Evolutionary conservation across 2,888 invertebrate genomes (phyloP), one percentile per base, ranked within the genome.

Genomic region (Ormia ochracea): DNA sequence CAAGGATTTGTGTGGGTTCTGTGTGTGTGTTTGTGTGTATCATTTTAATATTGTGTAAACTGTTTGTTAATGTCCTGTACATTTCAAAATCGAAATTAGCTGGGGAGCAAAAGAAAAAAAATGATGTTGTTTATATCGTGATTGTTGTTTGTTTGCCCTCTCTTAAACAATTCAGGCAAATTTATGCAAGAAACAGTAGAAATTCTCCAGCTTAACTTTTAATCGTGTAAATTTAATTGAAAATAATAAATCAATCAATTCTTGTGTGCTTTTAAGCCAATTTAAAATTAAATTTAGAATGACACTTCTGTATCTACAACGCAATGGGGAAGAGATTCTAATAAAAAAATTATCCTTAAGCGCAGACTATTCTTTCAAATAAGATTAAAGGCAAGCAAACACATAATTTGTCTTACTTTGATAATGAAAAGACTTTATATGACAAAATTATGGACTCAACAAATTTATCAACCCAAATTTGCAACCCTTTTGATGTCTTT

Each of bases 161-260:
- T 23, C 23, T 0, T 10, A 52, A 12, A 36, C 9, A 54, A 31
- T 28, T 5, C 58, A 28, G 5, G 68, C 17, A 73, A 68, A 63
- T 63, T 65, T 65, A 68, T 74, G 50, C 72, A 38, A 48, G 41
- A 66, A 72, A 68, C 45, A 54, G 56, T 68, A 68, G 33, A 52
- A 43, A 70, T 45, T 70, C 72, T 69, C 17, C 10, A 56, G 69
- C 63, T 82, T 78, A 81, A 78, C 78, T 73, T 81, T 54, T 65
- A 81, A 77, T 73, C 68, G 73, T 61, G 28, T 66, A 66, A 50
- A 70, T 56, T 78, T 78, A 82, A 82, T 82, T 82, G 73, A 73
- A 82, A 73, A 82, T 81, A 82, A 81, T 81, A 82, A 82, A 82
- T 82, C 81, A 78, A 82, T 82, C 82, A 82, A 66, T 82, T 66